Conservation (phyloP, 2,113 vertebrate genomes). For the Otus sunia region DNA sequence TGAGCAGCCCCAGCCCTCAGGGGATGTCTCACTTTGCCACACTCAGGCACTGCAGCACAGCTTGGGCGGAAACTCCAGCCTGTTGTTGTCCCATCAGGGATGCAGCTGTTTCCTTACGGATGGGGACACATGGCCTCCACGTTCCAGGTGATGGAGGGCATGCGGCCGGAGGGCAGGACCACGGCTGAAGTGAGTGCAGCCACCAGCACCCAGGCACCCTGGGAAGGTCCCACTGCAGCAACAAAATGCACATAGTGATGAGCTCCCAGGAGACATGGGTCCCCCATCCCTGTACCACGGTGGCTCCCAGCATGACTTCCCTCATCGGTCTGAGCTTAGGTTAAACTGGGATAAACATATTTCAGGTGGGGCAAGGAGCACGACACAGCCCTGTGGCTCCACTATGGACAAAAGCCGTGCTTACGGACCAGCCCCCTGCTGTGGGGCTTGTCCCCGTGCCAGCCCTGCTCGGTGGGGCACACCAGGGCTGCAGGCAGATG, state of each 20-base stretch:
- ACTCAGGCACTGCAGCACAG: not conserved
- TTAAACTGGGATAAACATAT: not conserved
- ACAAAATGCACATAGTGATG: not conserved
- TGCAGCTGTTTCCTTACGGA: not conserved
- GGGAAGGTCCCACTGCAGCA: not conserved
- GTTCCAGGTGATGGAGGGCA: not conserved
- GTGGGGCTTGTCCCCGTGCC: not conserved
- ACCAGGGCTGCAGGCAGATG: rapidly evolving
- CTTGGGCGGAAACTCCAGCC: not conserved
- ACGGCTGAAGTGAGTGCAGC: rapidly evolving
- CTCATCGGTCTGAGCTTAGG: not conserved
- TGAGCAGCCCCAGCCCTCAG: not conserved
- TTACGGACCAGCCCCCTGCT: not conserved
- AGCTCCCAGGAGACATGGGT: not conserved
- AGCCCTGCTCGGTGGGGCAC: not conserved
- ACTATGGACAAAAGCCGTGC: not conserved
- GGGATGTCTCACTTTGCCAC: not conserved
- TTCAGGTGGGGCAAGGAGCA: not conserved
- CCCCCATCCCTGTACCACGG: not conserved
- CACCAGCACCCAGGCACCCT: not conserved
- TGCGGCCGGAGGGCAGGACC: rapidly evolving
- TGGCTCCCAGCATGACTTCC: not conserved
- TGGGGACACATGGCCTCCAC: not conserved
- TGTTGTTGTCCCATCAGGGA: not conserved
- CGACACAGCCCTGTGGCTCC: not conserved